Percentiles rank a stretch among this genome's conserved stretches.
Evolutionary conservation across 2,797 vertebrate genomes (phyloP).

Genomic region (Anabas testudineus): DNA sequence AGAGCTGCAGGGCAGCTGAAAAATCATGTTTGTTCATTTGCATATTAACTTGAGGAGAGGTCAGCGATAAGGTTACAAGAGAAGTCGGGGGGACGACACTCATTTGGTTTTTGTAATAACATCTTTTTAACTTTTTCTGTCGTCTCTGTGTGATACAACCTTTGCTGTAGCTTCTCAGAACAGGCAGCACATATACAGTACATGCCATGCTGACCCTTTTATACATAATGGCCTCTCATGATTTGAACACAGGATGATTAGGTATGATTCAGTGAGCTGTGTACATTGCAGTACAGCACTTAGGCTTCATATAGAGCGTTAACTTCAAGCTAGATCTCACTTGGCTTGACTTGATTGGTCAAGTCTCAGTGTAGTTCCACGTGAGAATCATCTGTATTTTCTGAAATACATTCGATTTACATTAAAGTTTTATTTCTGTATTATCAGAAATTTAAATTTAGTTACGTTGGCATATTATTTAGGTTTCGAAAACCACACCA

Average conservation of each 20-base stretch:
- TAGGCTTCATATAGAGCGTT: constrained; percentile 41
- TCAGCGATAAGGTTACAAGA: constrained; percentile 15
- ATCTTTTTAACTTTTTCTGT: constrained; percentile 9
- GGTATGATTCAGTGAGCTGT: constrained; percentile 67
- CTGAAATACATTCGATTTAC: too few relatives aligned
- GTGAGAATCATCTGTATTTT: not conserved
- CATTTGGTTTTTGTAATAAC: constrained; percentile 19
- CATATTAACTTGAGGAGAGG: constrained; percentile 28
- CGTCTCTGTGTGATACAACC: constrained; percentile 43
- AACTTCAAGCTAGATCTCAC: constrained; percentile 33
- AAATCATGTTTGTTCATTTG: constrained; percentile 20
- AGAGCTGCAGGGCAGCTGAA: constrained; percentile 1
- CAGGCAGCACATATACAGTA: constrained; percentile 55
- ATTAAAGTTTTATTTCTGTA: too few relatives aligned
- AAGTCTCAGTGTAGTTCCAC: too few relatives aligned
- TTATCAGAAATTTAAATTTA: too few relatives aligned
- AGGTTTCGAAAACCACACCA: constrained; percentile 4
- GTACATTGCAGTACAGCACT: constrained; percentile 49
- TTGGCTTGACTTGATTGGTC: too few relatives aligned
- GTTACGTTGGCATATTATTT: constrained; percentile 10
- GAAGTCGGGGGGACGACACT: constrained; percentile 34
- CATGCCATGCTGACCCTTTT: constrained; percentile 72
- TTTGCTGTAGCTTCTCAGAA: constrained; percentile 45
- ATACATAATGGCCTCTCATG: constrained; percentile 72
- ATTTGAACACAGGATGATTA: constrained; percentile 70